Conservation (phyloP, 1,140 invertebrate genomes). For the Cydia strobilella region DNA sequence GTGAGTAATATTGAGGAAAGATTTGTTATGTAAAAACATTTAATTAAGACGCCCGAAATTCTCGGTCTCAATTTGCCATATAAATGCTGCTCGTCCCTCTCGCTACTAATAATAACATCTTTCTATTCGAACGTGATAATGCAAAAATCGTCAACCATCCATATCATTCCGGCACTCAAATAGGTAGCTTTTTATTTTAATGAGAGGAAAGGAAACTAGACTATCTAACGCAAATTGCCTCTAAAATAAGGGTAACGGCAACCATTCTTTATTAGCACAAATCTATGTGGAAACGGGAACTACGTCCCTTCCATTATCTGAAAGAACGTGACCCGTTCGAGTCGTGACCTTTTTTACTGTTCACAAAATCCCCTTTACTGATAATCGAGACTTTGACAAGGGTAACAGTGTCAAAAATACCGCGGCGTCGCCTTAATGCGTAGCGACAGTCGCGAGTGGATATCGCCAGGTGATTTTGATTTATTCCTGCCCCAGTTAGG, state of each 20-base stretch:
- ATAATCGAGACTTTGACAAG: conserved; percentile 32
- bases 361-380: conserved; percentile 25
- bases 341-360: conserved; percentile 28
- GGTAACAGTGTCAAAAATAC: conserved; percentile 28
- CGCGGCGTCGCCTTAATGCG: conserved; percentile 22
- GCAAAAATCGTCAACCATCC: background rate
- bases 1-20: no score
- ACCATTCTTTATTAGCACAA: conserved; percentile 14
- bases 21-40: no score
- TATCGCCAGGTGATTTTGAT: conserved; percentile 39
- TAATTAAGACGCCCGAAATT: background rate
- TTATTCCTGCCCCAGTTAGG: conserved; percentile 49
- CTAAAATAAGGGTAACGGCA: background rate
- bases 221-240: background rate
- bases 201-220: background rate
- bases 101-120: background rate
- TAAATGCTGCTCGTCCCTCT: background rate
- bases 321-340: conserved; percentile 28
- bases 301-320: conserved; percentile 23
- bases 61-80: background rate
- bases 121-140: background rate
- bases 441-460: conserved; percentile 3
- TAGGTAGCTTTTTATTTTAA: background rate
- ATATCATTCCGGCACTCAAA: background rate
- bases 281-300: conserved; percentile 19